Base-by-base conservation (phyloP, 2,113 vertebrate species). In the Litocranius walleri region DNA sequence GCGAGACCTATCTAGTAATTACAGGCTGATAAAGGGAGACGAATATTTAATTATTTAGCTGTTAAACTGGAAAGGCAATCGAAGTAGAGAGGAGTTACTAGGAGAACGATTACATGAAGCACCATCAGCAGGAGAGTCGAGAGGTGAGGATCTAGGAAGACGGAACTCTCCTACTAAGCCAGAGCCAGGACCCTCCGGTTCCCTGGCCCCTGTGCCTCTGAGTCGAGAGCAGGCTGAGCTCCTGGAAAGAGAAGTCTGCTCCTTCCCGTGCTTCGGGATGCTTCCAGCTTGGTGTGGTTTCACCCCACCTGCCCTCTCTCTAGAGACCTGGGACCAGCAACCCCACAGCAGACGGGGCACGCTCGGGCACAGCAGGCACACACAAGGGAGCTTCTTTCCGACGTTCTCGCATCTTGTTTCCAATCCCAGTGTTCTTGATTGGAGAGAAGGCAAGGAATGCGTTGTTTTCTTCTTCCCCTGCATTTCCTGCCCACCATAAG, bases 341-440 rank as follows among this genome's bases (percentile, higher is more conserved):
- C 36, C 30, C 2, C 3, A 19, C 5, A 3, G 2, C 7, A 7
- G 5, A 10, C 1, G 1, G 19, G 56, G 12, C 3, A 19, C 16
- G 17, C 11, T 6, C 4, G 16, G 45, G 30, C 45, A 29, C 30
- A 25, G 29, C 14, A n/a, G 2, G 40, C 2, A 11, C 2, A 4
- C 52, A 2, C 0, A 0, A 1, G 17, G 7, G 17, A 33, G 2
- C 6, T 54, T 81, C 45, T 3, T 33, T 43, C 1, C 7, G 0
- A 25, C 11, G 7, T 33, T 54, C 52, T 57, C 0, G 0, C 19
- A 6, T 29, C 29, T 1, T 48, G 5, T 27, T 45, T 64, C 43
- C 80, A 48, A 6, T 11, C 15, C 19, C 59, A 57, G 40, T 71
- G 61, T 62, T 67, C 25, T 4, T 30, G 7, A 62, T 1, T 12